Evolutionary conservation across 2,888 invertebrate genomes (phyloP).

Genomic region (Melitaea athalia): DNA sequence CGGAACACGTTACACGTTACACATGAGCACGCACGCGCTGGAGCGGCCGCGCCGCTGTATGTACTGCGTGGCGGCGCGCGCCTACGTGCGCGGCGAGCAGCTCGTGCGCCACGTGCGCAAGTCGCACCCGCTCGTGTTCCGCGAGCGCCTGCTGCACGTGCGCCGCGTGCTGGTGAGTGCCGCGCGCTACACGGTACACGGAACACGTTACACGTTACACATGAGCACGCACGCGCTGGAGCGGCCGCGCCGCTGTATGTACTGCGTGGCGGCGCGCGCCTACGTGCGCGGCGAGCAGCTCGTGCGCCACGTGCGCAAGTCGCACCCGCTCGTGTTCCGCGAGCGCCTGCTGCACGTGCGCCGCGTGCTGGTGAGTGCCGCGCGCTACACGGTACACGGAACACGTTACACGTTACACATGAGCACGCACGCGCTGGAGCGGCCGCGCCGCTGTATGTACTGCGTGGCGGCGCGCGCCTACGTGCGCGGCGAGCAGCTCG

Average conservation of each 20-base stretch:
- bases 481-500: conserved; percentile 89
- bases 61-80: conserved; percentile 85
- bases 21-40: conserved; percentile 87
- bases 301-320: conserved; percentile 88
- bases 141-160: conserved; percentile 65
- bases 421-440: conserved; percentile 87
- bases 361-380: conserved; percentile 46
- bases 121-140: conserved; percentile 85
- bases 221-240: conserved; percentile 87
- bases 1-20: conserved; percentile 51
- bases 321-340: conserved; percentile 85
- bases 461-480: conserved; percentile 86
- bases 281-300: conserved; percentile 91
- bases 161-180: conserved; percentile 51
- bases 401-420: conserved; percentile 75
- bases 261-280: conserved; percentile 85
- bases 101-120: conserved; percentile 89
- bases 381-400: conserved; percentile 78
- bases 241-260: conserved; percentile 88
- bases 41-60: conserved; percentile 90
- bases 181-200: conserved; percentile 78
- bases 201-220: conserved; percentile 66
- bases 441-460: conserved; percentile 89
- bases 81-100: conserved; percentile 90
- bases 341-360: conserved; percentile 68